These are phyloP conservation scores for Leptura quadrifasciata DNA, from an alignment of 2,888 invertebrate genomes.

Conservation along the genomic window DNA sequence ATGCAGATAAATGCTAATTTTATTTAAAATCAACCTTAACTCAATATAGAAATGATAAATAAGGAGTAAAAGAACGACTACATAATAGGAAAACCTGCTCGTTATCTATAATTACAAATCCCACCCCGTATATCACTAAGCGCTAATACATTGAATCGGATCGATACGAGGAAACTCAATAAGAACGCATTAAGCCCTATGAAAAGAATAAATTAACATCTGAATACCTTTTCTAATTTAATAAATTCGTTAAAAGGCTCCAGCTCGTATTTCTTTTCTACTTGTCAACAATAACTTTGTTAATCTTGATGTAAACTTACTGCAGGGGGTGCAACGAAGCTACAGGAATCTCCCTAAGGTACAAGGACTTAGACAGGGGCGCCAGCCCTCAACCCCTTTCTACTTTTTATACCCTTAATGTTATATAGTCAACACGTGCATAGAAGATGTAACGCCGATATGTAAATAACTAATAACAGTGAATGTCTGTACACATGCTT, in stretches of 20 bases:
- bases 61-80: too few species aligned
- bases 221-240: slow-evolving; percentile 62
- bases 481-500: not conserved
- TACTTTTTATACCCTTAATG: slow-evolving; percentile 49
- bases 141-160: slow-evolving; percentile 7
- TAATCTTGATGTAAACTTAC: slow-evolving; percentile 61
- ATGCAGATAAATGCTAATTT: too few species aligned
- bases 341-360: slow-evolving; percentile 55
- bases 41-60: too few species aligned
- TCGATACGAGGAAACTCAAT: slow-evolving; percentile 43
- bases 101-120: not conserved
- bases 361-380: slow-evolving; percentile 33
- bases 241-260: slow-evolving; percentile 63
- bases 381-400: slow-evolving; percentile 44
- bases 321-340: slow-evolving; percentile 53
- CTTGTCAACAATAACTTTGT: slow-evolving; percentile 61
- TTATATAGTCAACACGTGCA: slow-evolving; percentile 53
- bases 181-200: slow-evolving; percentile 44
- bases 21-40: too few species aligned
- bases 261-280: slow-evolving; percentile 61
- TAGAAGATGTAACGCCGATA: slow-evolving; percentile 39
- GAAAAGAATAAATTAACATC: slow-evolving; percentile 58
- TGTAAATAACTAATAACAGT: slow-evolving; percentile 20
- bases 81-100: too few species aligned
- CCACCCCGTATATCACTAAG: slow-evolving; percentile 9